Evolutionary conservation across 2,888 invertebrate species (phyloP).

Genomic region (Criorhina ranunculi): DNA sequence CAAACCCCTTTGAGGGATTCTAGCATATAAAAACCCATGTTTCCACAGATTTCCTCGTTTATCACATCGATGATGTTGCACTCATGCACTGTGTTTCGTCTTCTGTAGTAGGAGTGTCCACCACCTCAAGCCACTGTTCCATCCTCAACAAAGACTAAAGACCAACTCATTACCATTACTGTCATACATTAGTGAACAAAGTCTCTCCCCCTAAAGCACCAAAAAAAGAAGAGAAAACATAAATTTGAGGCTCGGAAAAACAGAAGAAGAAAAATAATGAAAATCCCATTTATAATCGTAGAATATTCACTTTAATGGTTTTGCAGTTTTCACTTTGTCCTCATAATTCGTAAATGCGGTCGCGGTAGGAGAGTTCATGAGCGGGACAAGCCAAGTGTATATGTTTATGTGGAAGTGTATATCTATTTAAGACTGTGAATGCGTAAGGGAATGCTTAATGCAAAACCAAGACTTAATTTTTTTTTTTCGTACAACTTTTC

Average conservation of each 20-base stretch:
- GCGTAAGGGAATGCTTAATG: constrained; percentile 40
- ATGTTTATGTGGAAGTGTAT: not conserved
- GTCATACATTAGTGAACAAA: no score
- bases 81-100: constrained; percentile 4
- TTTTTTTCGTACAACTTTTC: constrained; percentile 20
- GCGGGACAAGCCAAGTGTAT: not conserved
- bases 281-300: constrained; percentile 65
- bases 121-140: constrained; percentile 3
- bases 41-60: constrained; percentile 1
- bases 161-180: constrained; percentile 32
- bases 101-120: constrained; percentile 29
- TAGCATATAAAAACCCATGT: not conserved
- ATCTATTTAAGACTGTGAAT: constrained; percentile 28
- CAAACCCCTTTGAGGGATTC: not conserved
- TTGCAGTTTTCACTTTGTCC: constrained; percentile 71
- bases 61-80: constrained; percentile 10
- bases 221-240: constrained; percentile 36
- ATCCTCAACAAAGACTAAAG: not conserved
- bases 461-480: constrained; percentile 39
- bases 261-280: constrained; percentile 33
- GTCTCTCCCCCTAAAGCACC: not conserved
- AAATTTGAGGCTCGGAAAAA: constrained; percentile 20
- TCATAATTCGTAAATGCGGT: constrained; percentile 61
- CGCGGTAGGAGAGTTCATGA: constrained; percentile 30
- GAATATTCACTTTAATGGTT: constrained; percentile 66